Evolutionary conservation across 2,888 invertebrate species (phyloP).

Genomic region (Cylloceria caligata): DNA sequence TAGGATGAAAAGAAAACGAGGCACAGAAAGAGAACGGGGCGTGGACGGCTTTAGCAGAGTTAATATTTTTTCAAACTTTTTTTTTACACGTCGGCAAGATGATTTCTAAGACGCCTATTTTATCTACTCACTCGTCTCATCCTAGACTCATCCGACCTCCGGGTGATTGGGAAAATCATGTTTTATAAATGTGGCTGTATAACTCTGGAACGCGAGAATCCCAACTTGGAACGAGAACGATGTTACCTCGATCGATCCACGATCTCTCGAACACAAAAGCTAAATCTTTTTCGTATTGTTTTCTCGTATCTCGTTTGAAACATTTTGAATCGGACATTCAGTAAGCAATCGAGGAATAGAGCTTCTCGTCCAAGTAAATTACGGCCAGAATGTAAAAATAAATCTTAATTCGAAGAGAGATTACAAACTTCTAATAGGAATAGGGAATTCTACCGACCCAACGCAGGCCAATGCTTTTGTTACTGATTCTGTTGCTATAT

Average conservation of each 20-base stretch:
- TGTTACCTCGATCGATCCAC: neutral
- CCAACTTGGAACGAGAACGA: neutral
- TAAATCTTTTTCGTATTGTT: too few species aligned
- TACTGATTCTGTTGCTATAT: too few species aligned
- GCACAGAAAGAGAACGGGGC: neutral
- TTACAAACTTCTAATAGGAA: neutral
- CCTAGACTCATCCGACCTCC: constrained; percentile 2
- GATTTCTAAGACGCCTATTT: neutral
- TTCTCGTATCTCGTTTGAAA: too few species aligned
- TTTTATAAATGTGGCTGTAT: constrained; percentile 50
- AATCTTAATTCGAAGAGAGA: neutral
- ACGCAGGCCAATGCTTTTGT: neutral
- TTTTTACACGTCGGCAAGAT: neutral
- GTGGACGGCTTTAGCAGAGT: neutral
- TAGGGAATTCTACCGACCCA: neutral
- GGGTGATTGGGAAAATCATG: constrained; percentile 44
- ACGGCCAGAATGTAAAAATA: neutral
- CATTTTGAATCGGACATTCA: too few species aligned
- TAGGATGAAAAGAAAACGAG: neutral
- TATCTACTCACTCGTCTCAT: neutral
- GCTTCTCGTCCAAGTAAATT: neutral
- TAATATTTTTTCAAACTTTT: constrained; percentile 3
- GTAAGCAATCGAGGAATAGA: neutral
- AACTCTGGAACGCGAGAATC: neutral
- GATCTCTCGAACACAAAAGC: neutral